Evolutionary conservation across 2,888 invertebrate species (phyloP), one percentile per base, ranked within the genome.

Genomic region (Lasioglossum lativentre): DNA sequence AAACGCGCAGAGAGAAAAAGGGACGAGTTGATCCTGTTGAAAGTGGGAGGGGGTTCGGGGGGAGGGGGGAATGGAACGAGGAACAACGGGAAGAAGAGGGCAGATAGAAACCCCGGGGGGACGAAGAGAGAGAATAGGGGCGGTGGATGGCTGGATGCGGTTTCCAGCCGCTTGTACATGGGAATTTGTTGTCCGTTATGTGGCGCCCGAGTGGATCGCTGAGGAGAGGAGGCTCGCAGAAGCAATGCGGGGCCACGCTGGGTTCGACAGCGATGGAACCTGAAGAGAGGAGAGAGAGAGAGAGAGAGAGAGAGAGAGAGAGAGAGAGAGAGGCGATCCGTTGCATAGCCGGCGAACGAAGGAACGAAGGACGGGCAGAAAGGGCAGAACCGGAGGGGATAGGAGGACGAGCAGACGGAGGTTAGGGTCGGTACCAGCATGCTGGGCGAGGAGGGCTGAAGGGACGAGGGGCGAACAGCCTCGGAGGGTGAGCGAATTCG

Each of bases 401-500:
- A 75, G 83, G 86, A 89, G 85, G 86, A 86, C 79, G 88, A 88
- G 75, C 83, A 81, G 82, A 85, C 78, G 78, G 86, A 87, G 77
- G 87, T 89, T 89, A 89, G 88, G 87, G 89, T 87, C 82, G 86
- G 87, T 75, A 74, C 63, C 86, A 78, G 87, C 85, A 76, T 75
- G 66, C 52, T 52, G 74, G 81, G 85, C 83, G 83, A 78, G 84
- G 52, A 78, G 91, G 82, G 75, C 66, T 38, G 80, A 82, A 82
- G 89, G 81, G 81, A 82, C 78, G 87, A 85, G 86, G 86, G 84
- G 75, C 66, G 81, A 86, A 77, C 75, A 78, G 27, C 75, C 86
- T 82, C 82, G 90, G 86, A 90, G 91, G 90, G 91, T 90, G 90
- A 89, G 90, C 90, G 90, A 92, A 92, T 92, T 91, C 90, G 90